Percentiles rank a stretch among this genome's conserved stretches.
phyloP scores from a whole-genome alignment of 2,888 invertebrate species.

The Timema podura region DNA sequence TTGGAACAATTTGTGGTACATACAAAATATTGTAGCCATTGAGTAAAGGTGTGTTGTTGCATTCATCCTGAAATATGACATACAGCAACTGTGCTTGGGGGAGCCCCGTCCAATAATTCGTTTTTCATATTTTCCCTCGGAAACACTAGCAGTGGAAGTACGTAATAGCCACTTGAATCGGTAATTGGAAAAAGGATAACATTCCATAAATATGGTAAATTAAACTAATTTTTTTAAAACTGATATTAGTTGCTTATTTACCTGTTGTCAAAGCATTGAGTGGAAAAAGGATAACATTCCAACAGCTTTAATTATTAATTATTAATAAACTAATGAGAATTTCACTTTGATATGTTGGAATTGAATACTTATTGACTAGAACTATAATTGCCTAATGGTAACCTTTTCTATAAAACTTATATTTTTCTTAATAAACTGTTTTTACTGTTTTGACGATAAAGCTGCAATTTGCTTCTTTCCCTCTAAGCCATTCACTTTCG shows the following conservation, averaged over 20 bases:
- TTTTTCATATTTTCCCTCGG: neutral
- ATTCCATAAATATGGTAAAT: too few species aligned
- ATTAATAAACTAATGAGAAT: too few species aligned
- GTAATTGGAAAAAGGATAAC: neutral
- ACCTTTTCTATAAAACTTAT: too few species aligned
- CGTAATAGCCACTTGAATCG: neutral
- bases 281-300: too few species aligned
- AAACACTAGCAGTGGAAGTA: neutral
- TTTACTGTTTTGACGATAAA: neutral
- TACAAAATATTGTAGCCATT: neutral
- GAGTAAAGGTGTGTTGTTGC: neutral
- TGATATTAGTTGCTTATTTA: too few species aligned
- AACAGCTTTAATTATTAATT: too few species aligned
- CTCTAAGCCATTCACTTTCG: neutral
- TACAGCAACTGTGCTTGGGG: neutral
- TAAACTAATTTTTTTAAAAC: too few species aligned
- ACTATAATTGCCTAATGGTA: too few species aligned
- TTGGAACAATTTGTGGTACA: neutral
- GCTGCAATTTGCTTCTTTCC: neutral
- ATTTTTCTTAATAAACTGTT: neutral
- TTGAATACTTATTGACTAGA: too few species aligned
- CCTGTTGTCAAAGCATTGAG: too few species aligned
- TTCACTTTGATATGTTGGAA: too few species aligned
- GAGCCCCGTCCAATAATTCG: neutral
- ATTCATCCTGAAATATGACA: neutral